Evolutionary conservation across 1,140 invertebrate genomes (phyloP), one percentile per base, ranked within the genome.

Genomic region (Yoshiicerus persimilis): DNA sequence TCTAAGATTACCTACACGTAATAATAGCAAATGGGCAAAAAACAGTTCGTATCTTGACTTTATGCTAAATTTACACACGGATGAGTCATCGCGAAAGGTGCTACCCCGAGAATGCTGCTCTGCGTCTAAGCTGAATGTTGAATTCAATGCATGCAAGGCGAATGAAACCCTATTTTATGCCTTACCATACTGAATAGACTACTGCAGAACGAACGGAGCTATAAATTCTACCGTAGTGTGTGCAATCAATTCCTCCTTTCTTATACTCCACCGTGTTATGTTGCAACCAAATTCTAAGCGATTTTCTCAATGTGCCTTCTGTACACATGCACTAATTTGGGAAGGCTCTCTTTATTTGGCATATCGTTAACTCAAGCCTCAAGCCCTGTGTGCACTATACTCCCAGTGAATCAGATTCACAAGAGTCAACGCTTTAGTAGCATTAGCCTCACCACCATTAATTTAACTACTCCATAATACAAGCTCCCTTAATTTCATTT

Each of bases 21-120:
- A 80, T 80, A 80, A 80, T 80, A 80, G 75, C 75, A 80, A 80
- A 80, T 80, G 75, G 75, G 75, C 75, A 80, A 80, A 80, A 80
- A 80, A 80, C 30, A 23, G 32, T 34, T 80, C 32, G 32, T 80
- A 80, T 80, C 32, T 80, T 80, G 75, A 80, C 75, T 80, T 80
- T 80, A 80, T 80, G 75, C 75, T 80, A 80, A 80, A 80, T 80
- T 80, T 80, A 80, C 75, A 80, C 75, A 80, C 16, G 75, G 75
- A 80, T 80, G 75, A 80, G 30, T 80, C 75, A 80, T 80, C 75
- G 75, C 75, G 32, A 80, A 80, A 80, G 75, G 75, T 80, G 75
- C 75, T 80, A 80, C 34, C 75, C 75, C 75, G 75, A 80, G 32
- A 23, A 80, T 80, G 75, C 75, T 36, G 32, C 23, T 34, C 34